Evolutionary conservation across 2,888 invertebrate genomes (phyloP).

Genomic region (Sipha maydis): DNA sequence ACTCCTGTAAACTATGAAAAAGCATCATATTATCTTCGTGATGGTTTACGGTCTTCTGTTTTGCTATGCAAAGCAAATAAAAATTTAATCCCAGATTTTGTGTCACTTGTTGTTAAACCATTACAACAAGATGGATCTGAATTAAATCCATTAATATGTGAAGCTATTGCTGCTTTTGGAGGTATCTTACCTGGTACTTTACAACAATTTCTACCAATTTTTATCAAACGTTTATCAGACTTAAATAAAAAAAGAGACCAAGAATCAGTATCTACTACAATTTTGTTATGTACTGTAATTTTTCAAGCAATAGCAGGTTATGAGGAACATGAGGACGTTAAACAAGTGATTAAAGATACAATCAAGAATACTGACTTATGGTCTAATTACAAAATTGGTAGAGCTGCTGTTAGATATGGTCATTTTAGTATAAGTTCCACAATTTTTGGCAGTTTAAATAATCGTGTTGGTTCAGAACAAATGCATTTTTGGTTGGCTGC

Average conservation of each 20-base stretch:
- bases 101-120: constrained; percentile 45
- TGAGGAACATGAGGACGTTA: constrained; percentile 74
- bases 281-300: constrained; percentile 84
- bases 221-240: constrained; percentile 66
- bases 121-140: constrained; percentile 43
- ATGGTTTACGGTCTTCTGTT: constrained; percentile 45
- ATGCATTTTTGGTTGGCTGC: constrained; percentile 89
- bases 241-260: constrained; percentile 67
- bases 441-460: constrained; percentile 74
- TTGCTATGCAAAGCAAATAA: constrained; percentile 56
- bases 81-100: constrained; percentile 48
- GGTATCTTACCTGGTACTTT: constrained; percentile 73
- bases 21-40: constrained; percentile 40
- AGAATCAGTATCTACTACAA: constrained; percentile 67
- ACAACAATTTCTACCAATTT: constrained; percentile 72
- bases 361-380: constrained; percentile 69
- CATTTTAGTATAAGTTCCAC: constrained; percentile 79
- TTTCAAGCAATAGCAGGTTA: constrained; percentile 83
- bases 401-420: constrained; percentile 85
- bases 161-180: constrained; percentile 80
- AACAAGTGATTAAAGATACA: constrained; percentile 72
- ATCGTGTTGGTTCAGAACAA: constrained; percentile 84
- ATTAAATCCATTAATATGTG: constrained; percentile 70
- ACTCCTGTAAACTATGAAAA: constrained; percentile 2
- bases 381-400: constrained; percentile 86